Evolutionary conservation across 1,140 invertebrate species (phyloP).

Genomic region (Tetramorium simillimum): DNA sequence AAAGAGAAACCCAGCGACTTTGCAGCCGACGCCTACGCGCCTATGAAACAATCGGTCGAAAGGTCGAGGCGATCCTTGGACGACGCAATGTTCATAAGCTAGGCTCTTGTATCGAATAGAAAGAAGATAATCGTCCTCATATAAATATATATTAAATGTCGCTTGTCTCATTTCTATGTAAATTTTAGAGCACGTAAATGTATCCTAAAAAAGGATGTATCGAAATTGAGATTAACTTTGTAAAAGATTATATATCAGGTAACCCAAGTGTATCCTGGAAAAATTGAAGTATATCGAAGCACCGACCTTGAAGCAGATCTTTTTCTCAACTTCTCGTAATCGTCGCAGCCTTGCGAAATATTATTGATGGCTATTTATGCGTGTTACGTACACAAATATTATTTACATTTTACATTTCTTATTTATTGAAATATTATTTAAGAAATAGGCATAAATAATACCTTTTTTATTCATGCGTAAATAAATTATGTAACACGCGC

Average conservation of each 20-base stretch:
- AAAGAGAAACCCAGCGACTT: slow-evolving; percentile 21
- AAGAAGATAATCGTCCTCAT: not conserved
- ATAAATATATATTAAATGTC: not conserved
- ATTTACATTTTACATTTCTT: too few relatives aligned
- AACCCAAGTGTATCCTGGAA: not conserved
- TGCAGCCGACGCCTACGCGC: slow-evolving; percentile 20
- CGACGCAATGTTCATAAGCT: not conserved
- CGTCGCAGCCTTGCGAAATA: not conserved
- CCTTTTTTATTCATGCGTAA: not conserved
- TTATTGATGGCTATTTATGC: not conserved
- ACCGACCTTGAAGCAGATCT: not conserved
- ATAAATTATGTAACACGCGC: not conserved
- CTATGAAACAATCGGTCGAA: slow-evolving; percentile 10
- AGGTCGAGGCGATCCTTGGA: slow-evolving; percentile 23
- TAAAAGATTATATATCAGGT: not conserved
- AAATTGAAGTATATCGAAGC: not conserved
- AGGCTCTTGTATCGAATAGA: not conserved
- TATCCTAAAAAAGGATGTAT: not conserved
- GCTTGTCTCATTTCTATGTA: not conserved
- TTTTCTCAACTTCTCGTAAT: not conserved
- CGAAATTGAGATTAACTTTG: not conserved
- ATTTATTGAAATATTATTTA: too few relatives aligned
- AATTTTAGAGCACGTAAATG: not conserved
- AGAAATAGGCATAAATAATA: not conserved
- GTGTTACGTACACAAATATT: not conserved